Evolutionary conservation across 2,888 invertebrate genomes (phyloP), one percentile per base, ranked within the genome.

Genomic region (Epinotia bilunana): DNA sequence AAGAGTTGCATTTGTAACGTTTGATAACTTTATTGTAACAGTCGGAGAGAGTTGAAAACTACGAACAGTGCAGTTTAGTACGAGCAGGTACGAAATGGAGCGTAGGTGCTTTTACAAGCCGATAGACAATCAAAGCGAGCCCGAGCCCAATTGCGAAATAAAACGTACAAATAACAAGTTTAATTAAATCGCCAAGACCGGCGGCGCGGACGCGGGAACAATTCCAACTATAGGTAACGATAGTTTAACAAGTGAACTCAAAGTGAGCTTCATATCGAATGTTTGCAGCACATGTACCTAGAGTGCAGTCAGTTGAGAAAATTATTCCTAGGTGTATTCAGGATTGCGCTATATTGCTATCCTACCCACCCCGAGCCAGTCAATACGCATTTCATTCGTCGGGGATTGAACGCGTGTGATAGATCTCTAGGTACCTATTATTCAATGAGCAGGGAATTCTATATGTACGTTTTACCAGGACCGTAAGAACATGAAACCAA

Each of bases 101-200:
- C 84, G 76, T 83, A 78, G 82, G 83, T 84, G 82, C 81, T 80
- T 82, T 84, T 83, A 84, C 85, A 83, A 85, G 82, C 87, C 86
- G 84, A 83, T 87, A 83, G 87, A 88, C 89, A 91, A 90, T 91
- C 91, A 91, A 93, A 91, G 90, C 86, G 87, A 87, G 86, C 85
- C 84, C 84, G 83, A 84, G 84, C 83, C 87, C 90, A 87, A 90
- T 91, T 89, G 89, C 87, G 87, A 92, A 92, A 93, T 92, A 92
- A 93, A 93, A 93, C 89, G 88, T 89, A 90, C 91, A 92, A 93
- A 91, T 92, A 93, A 90, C 92, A 92, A 90, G 90, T 93, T 94
- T 94, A 94, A 94, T 93, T 94, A 93, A 94, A 94, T 93, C 86
- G 91, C 88, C 88, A 91, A 90, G 90, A 90, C 84, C 87, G 82